Conservation (phyloP, 1,140 invertebrate genomes). For the Alviniconcha marisindica region DNA sequence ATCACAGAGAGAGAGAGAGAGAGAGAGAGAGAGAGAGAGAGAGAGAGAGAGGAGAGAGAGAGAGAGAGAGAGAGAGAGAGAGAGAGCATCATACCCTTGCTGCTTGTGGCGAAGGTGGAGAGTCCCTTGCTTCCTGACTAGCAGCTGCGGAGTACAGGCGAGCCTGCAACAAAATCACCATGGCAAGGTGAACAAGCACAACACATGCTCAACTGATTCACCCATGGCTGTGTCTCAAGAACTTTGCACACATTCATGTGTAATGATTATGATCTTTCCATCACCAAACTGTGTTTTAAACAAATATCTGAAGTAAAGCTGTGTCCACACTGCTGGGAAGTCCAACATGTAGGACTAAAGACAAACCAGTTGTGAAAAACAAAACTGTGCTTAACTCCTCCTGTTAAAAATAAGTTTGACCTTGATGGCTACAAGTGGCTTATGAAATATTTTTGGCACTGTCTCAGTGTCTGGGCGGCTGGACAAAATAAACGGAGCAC, state of each 20-base stretch:
- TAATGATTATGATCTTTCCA: not conserved
- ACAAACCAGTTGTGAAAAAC: too few relatives aligned
- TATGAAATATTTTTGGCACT: too few relatives aligned
- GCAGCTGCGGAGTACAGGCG: conserved; percentile 35
- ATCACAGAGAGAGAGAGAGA: not conserved
- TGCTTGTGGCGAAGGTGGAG: not conserved
- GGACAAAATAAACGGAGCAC: too few relatives aligned
- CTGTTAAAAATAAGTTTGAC: too few relatives aligned
- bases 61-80: conserved; percentile 23
- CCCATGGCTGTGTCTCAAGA: not conserved
- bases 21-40: not conserved
- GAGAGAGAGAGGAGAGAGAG: not conserved
- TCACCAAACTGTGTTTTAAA: not conserved
- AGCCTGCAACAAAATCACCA: not conserved
- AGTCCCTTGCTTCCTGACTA: conserved; percentile 24
- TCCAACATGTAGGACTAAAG: too few relatives aligned
- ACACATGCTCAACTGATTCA: not conserved
- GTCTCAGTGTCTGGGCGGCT: too few relatives aligned
- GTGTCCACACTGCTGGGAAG: too few relatives aligned
- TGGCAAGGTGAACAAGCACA: not conserved
- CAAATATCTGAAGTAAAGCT: not conserved
- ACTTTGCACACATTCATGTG: not conserved
- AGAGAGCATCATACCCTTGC: conserved; percentile 29
- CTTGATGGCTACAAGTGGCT: too few relatives aligned
- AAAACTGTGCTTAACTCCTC: too few relatives aligned